These are phyloP conservation scores for Leucoraja erinaceus DNA, from an alignment of 2,113 vertebrate genomes.

Conservation along the genomic window DNA sequence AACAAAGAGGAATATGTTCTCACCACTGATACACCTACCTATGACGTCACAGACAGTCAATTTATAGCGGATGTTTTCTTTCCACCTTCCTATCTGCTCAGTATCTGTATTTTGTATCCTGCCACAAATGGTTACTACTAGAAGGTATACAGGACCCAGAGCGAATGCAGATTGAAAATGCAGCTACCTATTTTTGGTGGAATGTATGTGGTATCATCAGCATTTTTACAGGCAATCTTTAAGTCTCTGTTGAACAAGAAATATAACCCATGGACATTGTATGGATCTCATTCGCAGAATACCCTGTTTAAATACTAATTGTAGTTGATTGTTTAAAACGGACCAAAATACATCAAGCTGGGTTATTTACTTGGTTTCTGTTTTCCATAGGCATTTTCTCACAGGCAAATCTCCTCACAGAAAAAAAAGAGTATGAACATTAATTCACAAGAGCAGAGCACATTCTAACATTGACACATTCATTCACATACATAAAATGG, in stretches of 20 bases:
- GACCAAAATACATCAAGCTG: neutral
- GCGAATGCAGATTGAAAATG: neutral
- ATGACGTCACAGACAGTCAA: conserved; percentile 9
- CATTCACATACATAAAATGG: neutral
- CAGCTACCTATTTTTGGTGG: conserved; percentile 17
- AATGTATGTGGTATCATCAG: neutral
- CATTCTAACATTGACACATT: neutral
- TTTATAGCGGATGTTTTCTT: neutral
- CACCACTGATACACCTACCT: neutral
- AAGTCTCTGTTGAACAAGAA: neutral
- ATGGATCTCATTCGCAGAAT: neutral
- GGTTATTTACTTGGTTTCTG: neutral
- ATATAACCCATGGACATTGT: too few species aligned
- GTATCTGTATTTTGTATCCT: neutral
- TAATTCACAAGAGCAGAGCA: neutral
- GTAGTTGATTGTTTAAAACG: neutral
- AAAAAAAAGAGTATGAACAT: neutral
- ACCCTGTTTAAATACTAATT: neutral
- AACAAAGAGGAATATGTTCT: conserved; percentile 15
- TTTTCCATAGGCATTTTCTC: neutral
- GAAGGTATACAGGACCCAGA: neutral
- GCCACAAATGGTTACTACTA: neutral
- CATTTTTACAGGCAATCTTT: neutral
- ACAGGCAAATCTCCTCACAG: neutral
- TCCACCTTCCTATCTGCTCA: conserved; percentile 30